Base-by-base conservation (phyloP, 2,888 invertebrate species). In the Zhuqinia jingwanae region DNA sequence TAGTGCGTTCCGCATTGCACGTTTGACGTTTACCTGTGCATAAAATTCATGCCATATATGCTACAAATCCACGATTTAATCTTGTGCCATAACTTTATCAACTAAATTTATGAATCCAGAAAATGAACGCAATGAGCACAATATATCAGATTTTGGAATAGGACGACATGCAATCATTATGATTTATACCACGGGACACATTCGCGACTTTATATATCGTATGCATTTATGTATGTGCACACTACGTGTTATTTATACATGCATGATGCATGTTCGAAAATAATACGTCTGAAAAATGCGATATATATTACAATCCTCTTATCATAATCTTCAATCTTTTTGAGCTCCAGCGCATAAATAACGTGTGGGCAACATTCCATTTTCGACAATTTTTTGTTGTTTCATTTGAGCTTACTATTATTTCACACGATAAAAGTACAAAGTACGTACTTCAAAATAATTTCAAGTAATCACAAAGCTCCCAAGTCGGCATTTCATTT, bases 401-500 rank as follows among this genome's bases (percentile, higher is more conserved):
- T 20, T 30, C 2, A n/a, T n/a, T n/a, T n/a, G n/a, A n/a, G n/a
- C n/a, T n/a, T n/a, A n/a, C n/a, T n/a, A n/a, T n/a, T n/a, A n/a
- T n/a, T n/a, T 2, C 25, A 60, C 20, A 22, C 2, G 13, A 20
- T 17, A n/a, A 75, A 20, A 15, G 20, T 36, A 42, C 15, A n/a
- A n/a, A 22, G 53, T 42, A 22, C 60, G 56, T 68, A 22, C 15
- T 58, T 25, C 13, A 36, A 47, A n/a, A 11, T 27, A 50, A 65
- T 11, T 36, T 80, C 11, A 13, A 65, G 68, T 85, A 70, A 85
- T 85, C 60, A 84, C 78, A 78, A 70, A 78, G 84, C 70, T 77
- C 53, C 25, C 13, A 22, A 42, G 63, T 53, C 84, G 78, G 78
- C 84, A 36, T 58, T 17, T 27, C 11, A n/a, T 17, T 15, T 85